Evolutionary conservation across 2,888 invertebrate species (phyloP), one percentile per base, ranked within the genome.

Genomic region (Tryphoninae sp.): DNA sequence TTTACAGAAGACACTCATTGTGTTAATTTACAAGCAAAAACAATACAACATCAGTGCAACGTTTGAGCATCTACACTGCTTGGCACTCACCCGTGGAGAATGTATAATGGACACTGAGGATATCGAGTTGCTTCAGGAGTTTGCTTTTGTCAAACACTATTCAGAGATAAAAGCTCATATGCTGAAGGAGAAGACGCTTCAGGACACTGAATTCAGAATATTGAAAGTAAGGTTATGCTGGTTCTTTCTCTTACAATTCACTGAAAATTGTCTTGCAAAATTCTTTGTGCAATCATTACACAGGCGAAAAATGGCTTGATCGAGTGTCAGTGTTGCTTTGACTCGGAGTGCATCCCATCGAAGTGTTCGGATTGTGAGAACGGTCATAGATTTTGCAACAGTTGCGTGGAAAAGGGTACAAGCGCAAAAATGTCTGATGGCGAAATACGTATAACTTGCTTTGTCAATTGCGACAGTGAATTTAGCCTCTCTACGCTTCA

Each of bases 281-380:
- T 74, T 49, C 79, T 85, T 4, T 9, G 45, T 11, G 1, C 2
- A 45, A 45, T 1, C 11, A 45, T 45, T 76, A n/a, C 62, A 11
- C 86, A 90, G 88, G 80, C 72, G 49, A 87, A 83, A 13, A 90
- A 90, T 42, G 87, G 89, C 58, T 88, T 93, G 40, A 69, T 91
- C 7, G 92, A 92, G 78, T 95, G 95, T 87, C 89, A 90, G 33
- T 94, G 94, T 86, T 95, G 95, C 84, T 94, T 84, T 82, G 93
- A 93, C 64, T 93, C 93, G 64, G 94, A 94, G 59, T 89, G 89
- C 59, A 75, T 90, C 74, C 90, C 89, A 8, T 87, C 88, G 0
- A 89, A 89, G 80, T 88, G 88, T 65, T 87, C 89, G 1, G 75
- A 85, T 1, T 93, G 93, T 78, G 86, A 88, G 2, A 87, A 88